Conservation (phyloP, 2,797 vertebrate genomes). For the Etheostoma nigrum region DNA sequence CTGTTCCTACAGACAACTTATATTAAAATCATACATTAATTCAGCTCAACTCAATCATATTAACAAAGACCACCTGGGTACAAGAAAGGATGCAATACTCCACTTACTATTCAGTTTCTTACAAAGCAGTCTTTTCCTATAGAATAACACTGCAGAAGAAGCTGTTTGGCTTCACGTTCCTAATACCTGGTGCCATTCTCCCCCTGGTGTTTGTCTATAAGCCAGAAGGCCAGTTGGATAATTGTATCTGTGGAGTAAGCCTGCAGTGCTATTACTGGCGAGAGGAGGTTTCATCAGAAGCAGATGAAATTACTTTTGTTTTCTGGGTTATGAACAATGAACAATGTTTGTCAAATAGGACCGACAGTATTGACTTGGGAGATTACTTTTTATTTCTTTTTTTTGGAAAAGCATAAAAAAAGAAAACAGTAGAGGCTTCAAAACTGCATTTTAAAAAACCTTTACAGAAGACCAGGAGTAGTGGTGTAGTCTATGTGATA, state of each 20-base stretch:
- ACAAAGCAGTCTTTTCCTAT: not conserved
- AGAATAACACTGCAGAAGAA: slow-evolving; percentile 30
- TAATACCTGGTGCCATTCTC: slow-evolving; percentile 58
- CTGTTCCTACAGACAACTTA: slow-evolving; percentile 4
- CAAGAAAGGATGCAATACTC: not conserved
- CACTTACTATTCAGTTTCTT: not conserved
- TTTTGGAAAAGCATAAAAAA: not conserved
- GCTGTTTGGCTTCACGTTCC: slow-evolving; percentile 23
- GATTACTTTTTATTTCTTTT: not conserved
- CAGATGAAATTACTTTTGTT: slow-evolving; percentile 52
- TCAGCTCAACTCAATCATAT: slow-evolving; percentile 2
- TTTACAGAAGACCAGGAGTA: not conserved
- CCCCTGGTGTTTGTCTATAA: slow-evolving; percentile 52
- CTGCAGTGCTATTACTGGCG: slow-evolving; percentile 26
- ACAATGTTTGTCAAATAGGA: slow-evolving; percentile 51
- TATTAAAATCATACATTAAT: slow-evolving; percentile 2
- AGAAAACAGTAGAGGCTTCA: slow-evolving; percentile 12
- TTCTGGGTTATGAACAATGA: slow-evolving; percentile 58
- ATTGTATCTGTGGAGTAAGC: slow-evolving; percentile 55
- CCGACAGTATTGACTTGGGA: slow-evolving; percentile 15
- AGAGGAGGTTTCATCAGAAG: slow-evolving; percentile 59
- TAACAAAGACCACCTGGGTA: not conserved
- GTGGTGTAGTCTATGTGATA: too few relatives aligned
- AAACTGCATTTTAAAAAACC: slow-evolving; percentile 18
- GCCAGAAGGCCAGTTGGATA: slow-evolving; percentile 59